Base-by-base conservation (phyloP, 2,888 invertebrate genomes). In the Eilema depressum region DNA sequence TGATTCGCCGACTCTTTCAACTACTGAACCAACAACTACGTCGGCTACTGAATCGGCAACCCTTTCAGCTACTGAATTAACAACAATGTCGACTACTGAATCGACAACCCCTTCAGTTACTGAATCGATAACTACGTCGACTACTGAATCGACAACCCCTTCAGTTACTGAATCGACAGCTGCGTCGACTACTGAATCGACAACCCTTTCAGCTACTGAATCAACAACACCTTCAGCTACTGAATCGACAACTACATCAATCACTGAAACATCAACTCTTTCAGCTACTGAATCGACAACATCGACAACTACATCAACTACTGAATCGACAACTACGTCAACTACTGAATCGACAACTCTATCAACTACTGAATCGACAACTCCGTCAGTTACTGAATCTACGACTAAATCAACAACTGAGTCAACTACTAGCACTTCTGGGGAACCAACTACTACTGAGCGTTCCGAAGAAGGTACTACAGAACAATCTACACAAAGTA, bases 391-490 rank as follows among this genome's bases (percentile, higher is more conserved):
- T 37, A 85, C 85, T 74, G 83, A 78, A 53, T 72, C 76, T 41
- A 64, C 69, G 25, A 78, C 78, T 5, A 69, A 82, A 66, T 23
- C 79, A 72, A 78, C 85, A 23, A 82, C 84, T 28, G 75, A 76
- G 23, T 69, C 78, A n/a, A 75, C 75, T 33, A 78, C 84, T 25
- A 87, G 62, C 25, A 41, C 37, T 37, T 23, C 30, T 41, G 66
- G 3, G 11, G 41, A 20, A 37, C 57, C 91, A 78, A 83, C 87
- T 62, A 89, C 91, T 81, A 81, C 75, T 68, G 74, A 68, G n/a
- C 77, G 77, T 57, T 71, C 78, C 56, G 69, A 14, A 62, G 53
- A 61, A 33, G 12, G 30, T 47, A 69, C 69, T 25, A 69, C 69
- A 3, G 61, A 37, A 33, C 33, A 30, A 53, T 65, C 66, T 59